phyloP scores from a whole-genome alignment of 2,113 vertebrate genomes.

The Azemiops feae region DNA sequence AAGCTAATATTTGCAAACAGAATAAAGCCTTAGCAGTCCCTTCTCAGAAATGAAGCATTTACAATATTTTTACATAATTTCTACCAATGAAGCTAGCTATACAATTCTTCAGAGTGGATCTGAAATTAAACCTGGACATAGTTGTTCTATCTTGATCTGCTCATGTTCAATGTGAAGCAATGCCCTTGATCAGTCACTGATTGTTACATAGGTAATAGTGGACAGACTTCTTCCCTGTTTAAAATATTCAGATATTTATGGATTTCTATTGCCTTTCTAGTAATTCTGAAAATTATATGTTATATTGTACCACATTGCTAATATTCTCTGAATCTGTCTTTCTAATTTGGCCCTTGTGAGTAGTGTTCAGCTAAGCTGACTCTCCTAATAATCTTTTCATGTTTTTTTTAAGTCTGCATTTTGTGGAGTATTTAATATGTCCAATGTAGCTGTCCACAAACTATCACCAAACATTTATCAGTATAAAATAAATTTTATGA shows the following conservation, averaged over 20 bases:
- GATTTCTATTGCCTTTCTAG: neutral
- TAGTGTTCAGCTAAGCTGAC: neutral
- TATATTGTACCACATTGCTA: neutral
- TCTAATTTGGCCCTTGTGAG: neutral
- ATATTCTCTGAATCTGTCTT: neutral
- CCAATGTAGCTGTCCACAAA: neutral
- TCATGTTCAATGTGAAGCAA: neutral
- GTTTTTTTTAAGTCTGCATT: neutral
- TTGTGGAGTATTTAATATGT: neutral
- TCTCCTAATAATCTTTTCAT: neutral
- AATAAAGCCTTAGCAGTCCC: neutral
- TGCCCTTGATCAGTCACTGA: neutral
- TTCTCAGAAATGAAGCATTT: neutral
- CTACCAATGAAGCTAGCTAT: neutral
- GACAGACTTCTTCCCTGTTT: neutral
- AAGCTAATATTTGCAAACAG: neutral
- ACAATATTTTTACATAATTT: neutral
- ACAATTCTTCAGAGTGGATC: neutral
- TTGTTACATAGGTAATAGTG: neutral
- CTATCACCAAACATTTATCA: neutral
- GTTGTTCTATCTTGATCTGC: neutral
- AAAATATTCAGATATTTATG: neutral
- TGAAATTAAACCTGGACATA: neutral
- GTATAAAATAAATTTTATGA: neutral
- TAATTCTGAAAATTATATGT: neutral